Evolutionary conservation across 1,140 invertebrate species (phyloP).

Genomic region (Hycleus cichorii): DNA sequence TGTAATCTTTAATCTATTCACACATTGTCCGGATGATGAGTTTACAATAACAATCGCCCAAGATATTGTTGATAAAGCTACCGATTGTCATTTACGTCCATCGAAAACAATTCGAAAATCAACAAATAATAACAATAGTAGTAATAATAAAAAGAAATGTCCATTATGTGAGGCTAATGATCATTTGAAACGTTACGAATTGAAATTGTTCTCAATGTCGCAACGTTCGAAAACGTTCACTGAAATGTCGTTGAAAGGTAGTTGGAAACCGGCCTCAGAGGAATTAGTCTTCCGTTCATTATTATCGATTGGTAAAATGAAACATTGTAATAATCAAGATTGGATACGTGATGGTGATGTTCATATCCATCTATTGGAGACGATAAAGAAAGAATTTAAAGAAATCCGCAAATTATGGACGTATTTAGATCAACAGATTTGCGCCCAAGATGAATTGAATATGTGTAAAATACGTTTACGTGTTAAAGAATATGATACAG

Average conservation of each 20-base stretch:
- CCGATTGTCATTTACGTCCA: slow-evolving; percentile 59
- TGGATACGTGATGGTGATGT: slow-evolving; percentile 46
- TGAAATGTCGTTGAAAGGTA: slow-evolving; percentile 36
- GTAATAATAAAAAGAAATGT: slow-evolving; percentile 36
- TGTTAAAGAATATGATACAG: slow-evolving; percentile 35
- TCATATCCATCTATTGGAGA: slow-evolving; percentile 53
- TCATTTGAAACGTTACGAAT: slow-evolving; percentile 49
- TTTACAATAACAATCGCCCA: slow-evolving; percentile 24
- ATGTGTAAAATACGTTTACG: slow-evolving; percentile 64
- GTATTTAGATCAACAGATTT: slow-evolving; percentile 50
- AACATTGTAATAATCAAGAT: slow-evolving; percentile 15
- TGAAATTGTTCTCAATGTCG: slow-evolving; percentile 41
- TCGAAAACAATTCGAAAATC: not conserved
- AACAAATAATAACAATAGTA: slow-evolving; percentile 20
- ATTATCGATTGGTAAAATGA: slow-evolving; percentile 17
- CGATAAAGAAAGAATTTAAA: slow-evolving; percentile 62
- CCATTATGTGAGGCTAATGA: slow-evolving; percentile 46
- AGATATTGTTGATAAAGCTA: slow-evolving; percentile 49
- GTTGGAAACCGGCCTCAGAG: slow-evolving; percentile 45
- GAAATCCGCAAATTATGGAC: slow-evolving; percentile 54
- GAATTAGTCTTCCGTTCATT: slow-evolving; percentile 48
- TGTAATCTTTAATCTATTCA: slow-evolving; percentile 8
- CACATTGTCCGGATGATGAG: slow-evolving; percentile 14
- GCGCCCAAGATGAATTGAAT: slow-evolving; percentile 62
- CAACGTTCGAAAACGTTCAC: slow-evolving; percentile 4